Evolutionary conservation across 2,113 vertebrate genomes (phyloP).

Genomic region (Tenebrosternarchus preto): DNA sequence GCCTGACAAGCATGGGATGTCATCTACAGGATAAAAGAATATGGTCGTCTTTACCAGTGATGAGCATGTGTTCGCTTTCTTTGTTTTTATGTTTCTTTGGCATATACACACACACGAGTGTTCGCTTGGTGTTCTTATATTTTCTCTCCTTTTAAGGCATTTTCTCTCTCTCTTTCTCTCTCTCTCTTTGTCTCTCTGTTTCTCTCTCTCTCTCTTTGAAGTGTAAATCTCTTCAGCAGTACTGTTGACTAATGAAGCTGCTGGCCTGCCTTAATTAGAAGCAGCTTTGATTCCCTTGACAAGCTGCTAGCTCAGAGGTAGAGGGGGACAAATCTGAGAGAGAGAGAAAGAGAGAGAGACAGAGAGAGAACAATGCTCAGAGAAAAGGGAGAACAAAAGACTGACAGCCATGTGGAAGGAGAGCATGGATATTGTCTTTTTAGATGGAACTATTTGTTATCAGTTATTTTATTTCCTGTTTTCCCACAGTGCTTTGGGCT

Average conservation of each 20-base stretch:
- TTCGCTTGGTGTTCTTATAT: background rate
- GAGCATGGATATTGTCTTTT: no score
- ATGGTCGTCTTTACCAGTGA: no score
- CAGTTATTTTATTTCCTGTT: no score
- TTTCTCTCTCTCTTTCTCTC: conserved; percentile 20
- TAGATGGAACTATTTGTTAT: no score
- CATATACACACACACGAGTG: no score
- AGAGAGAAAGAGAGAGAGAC: background rate
- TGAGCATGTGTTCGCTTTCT: background rate
- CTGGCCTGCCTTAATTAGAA: conserved; percentile 49
- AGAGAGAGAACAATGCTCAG: conserved; percentile 10
- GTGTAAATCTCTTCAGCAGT: conserved; percentile 61
- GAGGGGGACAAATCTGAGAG: background rate
- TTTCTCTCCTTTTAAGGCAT: no score
- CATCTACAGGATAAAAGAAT: background rate
- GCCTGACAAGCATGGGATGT: background rate
- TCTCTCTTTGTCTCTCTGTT: conserved; percentile 34
- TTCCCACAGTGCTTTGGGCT: no score
- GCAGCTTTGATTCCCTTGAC: conserved; percentile 52
- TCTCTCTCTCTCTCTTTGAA: conserved; percentile 52
- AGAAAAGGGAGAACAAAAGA: background rate
- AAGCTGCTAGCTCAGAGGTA: background rate
- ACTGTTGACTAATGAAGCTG: conserved; percentile 59
- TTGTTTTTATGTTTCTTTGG: background rate
- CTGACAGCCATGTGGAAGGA: background rate